A percentile compares a stretch with the other conserved stretches of the same genome.
Evolutionary conservation across 2,888 invertebrate genomes (phyloP).

Genomic region (Cepaea hortensis): DNA sequence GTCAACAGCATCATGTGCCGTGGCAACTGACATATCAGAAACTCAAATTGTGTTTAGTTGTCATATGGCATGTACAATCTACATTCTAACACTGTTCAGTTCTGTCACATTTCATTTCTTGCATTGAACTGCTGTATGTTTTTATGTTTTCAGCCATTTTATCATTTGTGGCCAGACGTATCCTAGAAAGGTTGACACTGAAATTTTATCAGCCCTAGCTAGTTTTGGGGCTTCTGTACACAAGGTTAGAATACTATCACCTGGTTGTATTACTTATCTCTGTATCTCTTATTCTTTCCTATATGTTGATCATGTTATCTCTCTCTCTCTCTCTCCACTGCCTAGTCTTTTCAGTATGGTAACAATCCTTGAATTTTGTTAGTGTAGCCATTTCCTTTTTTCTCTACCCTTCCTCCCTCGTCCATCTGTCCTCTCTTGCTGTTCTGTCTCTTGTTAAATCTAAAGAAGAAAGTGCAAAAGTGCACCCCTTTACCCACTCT

Average conservation of each 20-base stretch:
- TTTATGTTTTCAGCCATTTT: constrained; percentile 79
- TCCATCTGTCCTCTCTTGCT: too few relatives aligned
- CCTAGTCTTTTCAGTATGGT: too few relatives aligned
- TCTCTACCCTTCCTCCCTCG: too few relatives aligned
- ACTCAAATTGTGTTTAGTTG: not conserved
- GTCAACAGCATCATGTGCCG: too few relatives aligned
- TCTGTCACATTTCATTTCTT: not conserved
- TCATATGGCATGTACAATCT: not conserved
- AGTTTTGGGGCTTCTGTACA: constrained; percentile 92
- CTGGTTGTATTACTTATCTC: not conserved
- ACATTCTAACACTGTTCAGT: not conserved
- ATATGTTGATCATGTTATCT: not conserved
- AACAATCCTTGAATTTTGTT: too few relatives aligned
- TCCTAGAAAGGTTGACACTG: constrained; percentile 92
- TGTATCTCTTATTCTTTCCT: too few relatives aligned
- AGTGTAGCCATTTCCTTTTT: too few relatives aligned
- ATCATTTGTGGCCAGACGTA: constrained; percentile 97
- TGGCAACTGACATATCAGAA: too few relatives aligned
- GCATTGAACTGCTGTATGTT: not conserved
- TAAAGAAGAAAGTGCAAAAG: too few relatives aligned
- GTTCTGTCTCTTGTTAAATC: too few relatives aligned
- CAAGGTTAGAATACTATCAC: constrained; percentile 80
- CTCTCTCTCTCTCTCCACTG: not conserved
- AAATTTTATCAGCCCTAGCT: constrained; percentile 85
- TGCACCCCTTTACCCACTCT: too few relatives aligned